Conservation (phyloP, 2,113 vertebrate species). For the Hemibagrus wyckioides region DNA sequence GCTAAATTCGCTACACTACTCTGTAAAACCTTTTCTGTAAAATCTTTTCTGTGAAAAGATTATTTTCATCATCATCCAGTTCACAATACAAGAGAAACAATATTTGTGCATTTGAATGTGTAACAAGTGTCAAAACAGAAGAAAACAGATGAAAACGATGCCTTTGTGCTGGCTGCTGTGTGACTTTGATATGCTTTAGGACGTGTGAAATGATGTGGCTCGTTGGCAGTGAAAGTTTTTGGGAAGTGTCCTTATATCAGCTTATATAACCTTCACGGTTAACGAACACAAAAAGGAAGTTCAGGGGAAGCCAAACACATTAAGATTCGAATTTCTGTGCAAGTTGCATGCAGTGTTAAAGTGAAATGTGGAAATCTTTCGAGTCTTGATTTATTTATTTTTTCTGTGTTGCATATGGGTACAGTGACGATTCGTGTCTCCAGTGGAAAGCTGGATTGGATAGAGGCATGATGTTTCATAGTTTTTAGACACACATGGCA, state of each 20-base stretch:
- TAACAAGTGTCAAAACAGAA: conserved; percentile 48
- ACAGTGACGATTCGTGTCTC: conserved; percentile 28
- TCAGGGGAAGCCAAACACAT: conserved; percentile 18
- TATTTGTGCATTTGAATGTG: conserved; percentile 54
- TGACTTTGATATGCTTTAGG: not conserved
- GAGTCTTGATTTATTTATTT: not conserved
- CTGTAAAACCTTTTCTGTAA: too few species aligned
- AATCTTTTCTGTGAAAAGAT: too few species aligned
- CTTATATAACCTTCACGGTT: not conserved
- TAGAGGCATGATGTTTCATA: not conserved
- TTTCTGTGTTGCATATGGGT: conserved; percentile 29
- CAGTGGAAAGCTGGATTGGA: not conserved
- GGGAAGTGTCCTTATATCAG: conserved; percentile 29
- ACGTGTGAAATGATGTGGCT: conserved; percentile 29
- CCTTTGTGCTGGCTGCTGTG: conserved; percentile 39
- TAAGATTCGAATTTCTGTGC: conserved; percentile 19
- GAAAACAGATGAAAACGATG: conserved; percentile 19
- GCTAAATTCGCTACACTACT: too few species aligned
- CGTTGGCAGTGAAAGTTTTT: conserved; percentile 31
- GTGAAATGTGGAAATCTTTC: conserved; percentile 32
- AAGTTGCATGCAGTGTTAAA: conserved; percentile 43
- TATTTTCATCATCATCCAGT: too few species aligned
- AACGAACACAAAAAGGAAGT: conserved; percentile 18
- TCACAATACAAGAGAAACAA: too few species aligned
- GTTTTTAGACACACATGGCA: not conserved